phyloP scores from a whole-genome alignment of 2,888 invertebrate species.

The Mycalesis mineus region DNA sequence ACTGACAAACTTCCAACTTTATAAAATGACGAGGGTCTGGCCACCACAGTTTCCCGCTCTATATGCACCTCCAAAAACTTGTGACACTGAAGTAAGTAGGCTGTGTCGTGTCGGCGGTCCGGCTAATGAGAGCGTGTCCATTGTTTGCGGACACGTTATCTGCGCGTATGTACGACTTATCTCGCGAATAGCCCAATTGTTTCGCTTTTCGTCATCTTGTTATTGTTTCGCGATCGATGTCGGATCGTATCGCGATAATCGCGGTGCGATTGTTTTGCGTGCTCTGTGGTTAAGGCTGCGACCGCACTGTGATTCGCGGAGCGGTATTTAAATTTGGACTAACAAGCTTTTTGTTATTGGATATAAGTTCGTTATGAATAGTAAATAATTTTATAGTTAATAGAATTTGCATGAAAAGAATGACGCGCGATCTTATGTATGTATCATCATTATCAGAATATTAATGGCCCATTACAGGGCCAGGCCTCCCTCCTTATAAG shows the following conservation, averaged over 20 bases:
- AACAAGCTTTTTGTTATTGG: too few relatives aligned
- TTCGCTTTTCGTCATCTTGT: slow-evolving; percentile 62
- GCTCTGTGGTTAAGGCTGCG: slow-evolving; percentile 9
- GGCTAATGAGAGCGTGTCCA: slow-evolving; percentile 63
- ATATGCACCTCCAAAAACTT: neutral
- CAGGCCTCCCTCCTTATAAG: too few relatives aligned
- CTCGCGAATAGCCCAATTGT: slow-evolving; percentile 66
- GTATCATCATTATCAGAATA: too few relatives aligned
- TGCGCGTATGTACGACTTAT: slow-evolving; percentile 68
- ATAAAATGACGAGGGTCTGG: too few relatives aligned
- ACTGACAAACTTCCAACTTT: too few relatives aligned
- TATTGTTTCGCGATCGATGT: slow-evolving; percentile 40
- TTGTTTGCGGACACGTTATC: slow-evolving; percentile 75
- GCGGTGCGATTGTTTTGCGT: slow-evolving; percentile 31
- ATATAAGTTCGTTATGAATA: too few relatives aligned
- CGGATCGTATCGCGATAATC: slow-evolving; percentile 33
- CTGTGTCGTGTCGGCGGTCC: slow-evolving; percentile 4
- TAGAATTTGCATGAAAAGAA: too few relatives aligned
- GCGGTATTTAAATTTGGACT: too few relatives aligned
- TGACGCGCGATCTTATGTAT: too few relatives aligned
- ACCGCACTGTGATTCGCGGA: neutral
- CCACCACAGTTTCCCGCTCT: too few relatives aligned
- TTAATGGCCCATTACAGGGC: too few relatives aligned
- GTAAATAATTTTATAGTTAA: too few relatives aligned
- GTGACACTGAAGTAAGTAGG: slow-evolving; percentile 8